Evolutionary conservation across 2,888 invertebrate genomes (phyloP), one percentile per base, ranked within the genome.

Genomic region (Leucophenga montana): DNA sequence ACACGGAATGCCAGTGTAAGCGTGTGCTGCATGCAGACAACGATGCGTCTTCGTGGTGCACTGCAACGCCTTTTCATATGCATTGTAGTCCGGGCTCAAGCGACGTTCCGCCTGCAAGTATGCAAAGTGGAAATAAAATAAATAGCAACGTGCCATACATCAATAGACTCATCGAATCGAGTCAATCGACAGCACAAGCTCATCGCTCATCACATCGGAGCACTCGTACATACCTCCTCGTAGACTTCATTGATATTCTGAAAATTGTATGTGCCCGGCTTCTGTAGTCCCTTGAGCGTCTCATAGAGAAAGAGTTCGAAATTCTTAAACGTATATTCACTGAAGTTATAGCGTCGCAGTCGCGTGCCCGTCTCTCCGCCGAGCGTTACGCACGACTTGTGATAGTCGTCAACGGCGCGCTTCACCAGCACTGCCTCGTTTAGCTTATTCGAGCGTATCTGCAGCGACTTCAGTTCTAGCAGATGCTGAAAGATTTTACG

Each of bases 401-500:
- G 93, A 84, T 95, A 95, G 77, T 93, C 93, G 76, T 96, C 95
- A 54, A 96, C 94, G 71, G 97, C 93, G 79, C 97, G 91, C 88
- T 97, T 97, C 1, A 97, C 95, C 72, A 97, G 89, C 66, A 96
- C 93, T 33, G 95, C 93, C 89, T 97, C 97, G 84, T 97, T 96
- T 54, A 95, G 92, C 88, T 95, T 94, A 64, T 95, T 96, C 44
- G 96, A 95, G 81, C 97, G 92, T 80, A 97, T 97, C 89, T 98
- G 97, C 76, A 96, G 91, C 66, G 97, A 92, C 88, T 98, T 98
- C 67, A 98, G 89, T 86, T 98, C 97, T 83, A 97, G 91, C 70
- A 98, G 90, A 87, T 97, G 97, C 85, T 97, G 96, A 88, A 98
- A 97, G 80, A 97, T 95, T 85, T 96, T 95, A 71, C 97, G 91